A percentile compares a stretch with the other conserved stretches of the same genome.
Conservation (phyloP, 2,888 invertebrate genomes). For the Machimus rusticus region DNA sequence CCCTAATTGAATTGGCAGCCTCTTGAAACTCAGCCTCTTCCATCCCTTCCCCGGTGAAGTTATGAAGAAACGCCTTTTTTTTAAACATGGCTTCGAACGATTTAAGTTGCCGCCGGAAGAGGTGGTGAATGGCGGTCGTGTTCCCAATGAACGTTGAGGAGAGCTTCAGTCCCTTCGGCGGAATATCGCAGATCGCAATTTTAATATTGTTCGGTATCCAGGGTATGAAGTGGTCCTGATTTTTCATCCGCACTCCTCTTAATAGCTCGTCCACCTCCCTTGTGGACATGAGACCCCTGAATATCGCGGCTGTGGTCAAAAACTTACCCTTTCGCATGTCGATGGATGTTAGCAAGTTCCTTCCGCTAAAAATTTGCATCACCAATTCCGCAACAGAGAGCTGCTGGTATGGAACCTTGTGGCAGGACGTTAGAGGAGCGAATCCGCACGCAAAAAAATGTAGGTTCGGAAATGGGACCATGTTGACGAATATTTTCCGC, state of each 20-base stretch:
- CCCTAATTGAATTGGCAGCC: constrained; percentile 81
- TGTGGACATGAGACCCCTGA: constrained; percentile 67
- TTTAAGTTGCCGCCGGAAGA: constrained; percentile 78
- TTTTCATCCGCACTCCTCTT: constrained; percentile 79
- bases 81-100: constrained; percentile 85
- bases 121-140: constrained; percentile 80
- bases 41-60: constrained; percentile 90
- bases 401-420: constrained; percentile 71
- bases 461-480: constrained; percentile 88
- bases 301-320: constrained; percentile 81
- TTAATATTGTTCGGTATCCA: constrained; percentile 90
- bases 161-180: constrained; percentile 85
- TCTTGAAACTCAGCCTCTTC: constrained; percentile 87
- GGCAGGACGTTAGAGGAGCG: constrained; percentile 76
- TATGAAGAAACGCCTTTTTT: constrained; percentile 83
- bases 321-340: constrained; percentile 80
- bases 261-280: constrained; percentile 62
- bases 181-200: constrained; percentile 84
- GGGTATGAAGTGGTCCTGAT: constrained; percentile 74
- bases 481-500: constrained; percentile 85
- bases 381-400: constrained; percentile 77
- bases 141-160: constrained; percentile 87
- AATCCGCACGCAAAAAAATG: constrained; percentile 87
- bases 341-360: constrained; percentile 83
- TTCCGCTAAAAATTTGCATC: constrained; percentile 76